These are phyloP conservation scores for Toxostoma redivivum DNA, from an alignment of 2,113 vertebrate genomes.

Conservation along the genomic window DNA sequence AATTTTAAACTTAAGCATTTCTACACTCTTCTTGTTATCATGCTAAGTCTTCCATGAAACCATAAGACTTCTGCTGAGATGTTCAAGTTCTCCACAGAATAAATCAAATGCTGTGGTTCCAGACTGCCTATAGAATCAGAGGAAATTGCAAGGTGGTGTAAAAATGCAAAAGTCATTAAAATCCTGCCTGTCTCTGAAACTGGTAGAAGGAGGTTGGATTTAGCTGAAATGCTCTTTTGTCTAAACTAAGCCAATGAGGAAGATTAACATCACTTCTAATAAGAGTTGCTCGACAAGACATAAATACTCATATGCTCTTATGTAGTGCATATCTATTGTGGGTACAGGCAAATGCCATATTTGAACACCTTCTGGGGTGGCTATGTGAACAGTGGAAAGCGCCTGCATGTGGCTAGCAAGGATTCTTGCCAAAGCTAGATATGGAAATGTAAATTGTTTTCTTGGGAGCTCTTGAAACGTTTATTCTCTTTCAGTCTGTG, in stretches of 20 bases:
- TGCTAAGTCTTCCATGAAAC: not conserved
- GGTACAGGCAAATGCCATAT: not conserved
- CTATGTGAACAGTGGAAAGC: not conserved
- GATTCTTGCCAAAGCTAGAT: not conserved
- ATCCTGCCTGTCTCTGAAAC: not conserved
- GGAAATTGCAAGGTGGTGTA: not conserved
- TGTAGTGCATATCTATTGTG: fast-evolving
- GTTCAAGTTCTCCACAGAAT: not conserved
- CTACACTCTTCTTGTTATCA: not conserved
- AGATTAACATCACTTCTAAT: not conserved
- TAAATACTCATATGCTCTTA: not conserved
- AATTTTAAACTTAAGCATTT: not conserved
- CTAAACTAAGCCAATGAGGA: not conserved
- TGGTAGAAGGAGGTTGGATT: not conserved
- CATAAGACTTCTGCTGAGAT: not conserved
- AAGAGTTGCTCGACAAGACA: not conserved
- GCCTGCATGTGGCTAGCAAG: not conserved
- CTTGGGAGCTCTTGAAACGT: not conserved
- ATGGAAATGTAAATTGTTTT: not conserved
- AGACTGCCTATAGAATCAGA: not conserved
- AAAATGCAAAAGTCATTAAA: slow-evolving; percentile 5
- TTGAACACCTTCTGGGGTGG: not conserved
- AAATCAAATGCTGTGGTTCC: not conserved
- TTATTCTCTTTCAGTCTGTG: not conserved
- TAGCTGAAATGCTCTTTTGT: not conserved